phyloP scores from a whole-genome alignment of 2,113 vertebrate genomes.

The Anseranas semipalmata region DNA sequence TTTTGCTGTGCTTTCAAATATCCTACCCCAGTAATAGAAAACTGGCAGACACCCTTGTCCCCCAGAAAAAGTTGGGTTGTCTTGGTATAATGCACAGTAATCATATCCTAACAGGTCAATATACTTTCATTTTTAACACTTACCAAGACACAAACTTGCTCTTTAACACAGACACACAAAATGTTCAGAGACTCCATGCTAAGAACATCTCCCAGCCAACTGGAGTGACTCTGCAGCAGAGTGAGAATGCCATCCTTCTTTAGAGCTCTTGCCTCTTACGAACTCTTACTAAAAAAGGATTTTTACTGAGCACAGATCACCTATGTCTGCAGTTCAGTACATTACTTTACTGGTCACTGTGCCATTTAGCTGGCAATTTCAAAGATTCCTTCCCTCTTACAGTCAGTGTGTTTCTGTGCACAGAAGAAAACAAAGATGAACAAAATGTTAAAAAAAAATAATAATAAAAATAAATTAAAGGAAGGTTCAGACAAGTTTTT shows the following conservation, averaged over 20 bases:
- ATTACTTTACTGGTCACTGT: background rate
- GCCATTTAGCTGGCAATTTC: background rate
- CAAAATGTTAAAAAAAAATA: background rate
- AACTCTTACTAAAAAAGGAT: background rate
- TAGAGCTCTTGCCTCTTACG: background rate
- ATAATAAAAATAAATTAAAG: too few relatives aligned
- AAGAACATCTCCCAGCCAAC: background rate
- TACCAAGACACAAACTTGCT: background rate
- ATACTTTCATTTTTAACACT: background rate
- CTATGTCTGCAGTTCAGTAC: background rate
- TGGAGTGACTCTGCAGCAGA: background rate
- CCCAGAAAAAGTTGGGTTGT: background rate
- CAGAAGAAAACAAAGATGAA: background rate
- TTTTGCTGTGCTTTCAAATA: background rate
- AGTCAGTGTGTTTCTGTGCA: background rate
- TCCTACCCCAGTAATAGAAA: background rate
- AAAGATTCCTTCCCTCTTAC: background rate
- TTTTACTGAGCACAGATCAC: background rate
- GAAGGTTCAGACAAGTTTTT: background rate
- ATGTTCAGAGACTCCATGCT: background rate
- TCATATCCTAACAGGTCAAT: background rate
- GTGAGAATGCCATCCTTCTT: background rate
- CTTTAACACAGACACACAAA: background rate
- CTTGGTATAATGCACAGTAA: background rate
- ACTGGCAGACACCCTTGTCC: background rate